phyloP scores from a whole-genome alignment of 2,888 invertebrate genomes.

The Papilio elwesi region DNA sequence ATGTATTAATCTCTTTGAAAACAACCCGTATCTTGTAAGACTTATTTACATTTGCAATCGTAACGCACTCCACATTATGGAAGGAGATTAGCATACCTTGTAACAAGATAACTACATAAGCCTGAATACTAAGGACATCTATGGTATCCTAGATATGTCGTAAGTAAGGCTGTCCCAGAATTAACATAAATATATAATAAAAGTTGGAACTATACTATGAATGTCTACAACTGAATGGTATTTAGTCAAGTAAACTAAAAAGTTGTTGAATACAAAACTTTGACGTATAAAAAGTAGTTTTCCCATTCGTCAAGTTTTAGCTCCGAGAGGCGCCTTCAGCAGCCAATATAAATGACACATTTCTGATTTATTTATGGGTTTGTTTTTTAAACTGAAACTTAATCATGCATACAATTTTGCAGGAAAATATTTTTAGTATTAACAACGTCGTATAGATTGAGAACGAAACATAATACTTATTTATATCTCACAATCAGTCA shows the following conservation, averaged over 20 bases:
- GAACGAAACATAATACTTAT: neutral
- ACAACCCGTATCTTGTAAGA: too few relatives aligned
- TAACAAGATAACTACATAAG: too few relatives aligned
- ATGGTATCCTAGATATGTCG: neutral
- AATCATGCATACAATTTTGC: neutral
- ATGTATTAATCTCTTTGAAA: too few relatives aligned
- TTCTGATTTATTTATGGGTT: slow-evolving; percentile 16
- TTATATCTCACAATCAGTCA: too few relatives aligned
- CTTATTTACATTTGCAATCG: too few relatives aligned
- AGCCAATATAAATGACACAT: slow-evolving; percentile 16
- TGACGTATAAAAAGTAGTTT: slow-evolving; percentile 21
- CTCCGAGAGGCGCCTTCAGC: slow-evolving; percentile 10
- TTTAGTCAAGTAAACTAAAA: slow-evolving; percentile 26
- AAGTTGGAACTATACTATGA: slow-evolving; percentile 6
- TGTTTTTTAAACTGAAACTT: neutral
- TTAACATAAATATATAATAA: slow-evolving; percentile 17
- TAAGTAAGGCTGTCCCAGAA: neutral
- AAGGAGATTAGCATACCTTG: too few relatives aligned
- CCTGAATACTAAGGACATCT: neutral
- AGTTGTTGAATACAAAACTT: slow-evolving; percentile 29
- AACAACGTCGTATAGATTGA: neutral
- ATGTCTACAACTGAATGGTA: slow-evolving; percentile 12
- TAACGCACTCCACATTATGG: too few relatives aligned
- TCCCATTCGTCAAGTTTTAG: slow-evolving; percentile 27
- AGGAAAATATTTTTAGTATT: neutral